Conservation (phyloP, 2,888 invertebrate genomes). For the Drosophila quasianomalipes region DNA sequence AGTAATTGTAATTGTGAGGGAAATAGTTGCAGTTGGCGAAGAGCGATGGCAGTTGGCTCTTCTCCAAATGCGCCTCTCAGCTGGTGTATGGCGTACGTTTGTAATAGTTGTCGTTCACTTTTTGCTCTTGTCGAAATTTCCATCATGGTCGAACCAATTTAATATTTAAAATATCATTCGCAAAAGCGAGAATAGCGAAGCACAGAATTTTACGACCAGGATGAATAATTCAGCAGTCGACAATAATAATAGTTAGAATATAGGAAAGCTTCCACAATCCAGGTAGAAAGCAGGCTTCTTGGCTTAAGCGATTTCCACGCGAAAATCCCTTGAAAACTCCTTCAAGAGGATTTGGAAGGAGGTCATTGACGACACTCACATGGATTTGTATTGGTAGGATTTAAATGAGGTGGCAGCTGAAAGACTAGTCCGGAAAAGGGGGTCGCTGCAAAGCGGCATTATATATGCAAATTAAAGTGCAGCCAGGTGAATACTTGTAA, state of each 20-base stretch:
- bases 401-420: constrained; percentile 24
- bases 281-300: constrained; percentile 9
- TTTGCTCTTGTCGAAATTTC: constrained; percentile 4
- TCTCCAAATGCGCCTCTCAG: constrained; percentile 45
- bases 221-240: constrained; percentile 66
- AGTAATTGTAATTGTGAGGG: constrained; percentile 52
- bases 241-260: constrained; percentile 65
- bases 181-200: constrained; percentile 38
- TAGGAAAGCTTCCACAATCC: constrained; percentile 3
- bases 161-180: constrained; percentile 69
- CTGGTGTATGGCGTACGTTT: constrained; percentile 14
- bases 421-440: constrained; percentile 12
- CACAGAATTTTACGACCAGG: constrained; percentile 32
- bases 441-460: constrained; percentile 39
- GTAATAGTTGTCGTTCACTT: constrained; percentile 25
- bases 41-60: constrained; percentile 39
- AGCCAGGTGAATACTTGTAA: constrained; percentile 33
- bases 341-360: constrained; percentile 4
- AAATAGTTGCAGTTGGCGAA: constrained; percentile 45
- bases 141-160: constrained; percentile 55
- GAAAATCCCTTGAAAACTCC: no score
- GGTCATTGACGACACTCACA: constrained; percentile 3
- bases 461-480: constrained; percentile 63
- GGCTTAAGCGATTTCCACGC: constrained; percentile 63
- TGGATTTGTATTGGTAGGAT: constrained; percentile 14